Evolutionary conservation across 92 coral and sea anemone species (phyloP).

Genomic region (Palythoa grandis): DNA sequence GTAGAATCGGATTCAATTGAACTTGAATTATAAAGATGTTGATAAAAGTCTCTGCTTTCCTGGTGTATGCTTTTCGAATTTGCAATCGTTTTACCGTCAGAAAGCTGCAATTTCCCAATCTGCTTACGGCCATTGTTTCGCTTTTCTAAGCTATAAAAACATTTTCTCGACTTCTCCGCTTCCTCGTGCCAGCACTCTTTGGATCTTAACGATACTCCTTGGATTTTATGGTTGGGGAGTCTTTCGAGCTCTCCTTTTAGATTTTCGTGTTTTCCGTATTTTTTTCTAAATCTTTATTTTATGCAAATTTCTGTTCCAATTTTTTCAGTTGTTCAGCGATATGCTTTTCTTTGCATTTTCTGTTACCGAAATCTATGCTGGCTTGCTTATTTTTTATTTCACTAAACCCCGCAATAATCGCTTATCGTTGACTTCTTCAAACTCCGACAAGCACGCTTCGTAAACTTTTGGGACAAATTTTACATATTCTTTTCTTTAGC

Average conservation of each 20-base stretch:
- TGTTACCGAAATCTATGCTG: conserved; percentile 6
- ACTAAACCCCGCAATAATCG: conserved; percentile 6
- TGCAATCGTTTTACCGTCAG: conserved; percentile 11
- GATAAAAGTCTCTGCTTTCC: conserved; percentile 26
- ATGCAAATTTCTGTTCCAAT: conserved; percentile 10
- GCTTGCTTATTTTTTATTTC: conserved; percentile 10
- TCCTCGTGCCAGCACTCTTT: conserved; percentile 27
- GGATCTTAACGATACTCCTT: conserved; percentile 27
- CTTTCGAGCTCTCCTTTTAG: conserved; percentile 29
- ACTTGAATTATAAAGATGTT: conserved; percentile 19
- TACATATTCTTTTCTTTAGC: conserved; percentile 16
- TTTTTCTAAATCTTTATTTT: conserved; percentile 6
- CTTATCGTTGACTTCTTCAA: conserved; percentile 1
- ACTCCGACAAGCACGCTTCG: conserved; percentile 4
- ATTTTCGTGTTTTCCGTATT: conserved; percentile 7
- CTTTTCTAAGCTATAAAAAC: conserved; percentile 23
- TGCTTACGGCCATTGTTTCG: conserved; percentile 19
- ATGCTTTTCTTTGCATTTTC: background rate
- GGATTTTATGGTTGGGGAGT: conserved; percentile 4
- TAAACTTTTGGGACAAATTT: conserved; percentile 11
- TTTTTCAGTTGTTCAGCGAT: background rate
- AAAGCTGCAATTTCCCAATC: conserved; percentile 18
- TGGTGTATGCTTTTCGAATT: conserved; percentile 30
- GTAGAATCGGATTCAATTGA: conserved; percentile 13
- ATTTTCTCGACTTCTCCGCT: conserved; percentile 25